Evolutionary conservation across 2,888 invertebrate species (phyloP), one percentile per base, ranked within the genome.

Genomic region (Stomorhina lunata): DNA sequence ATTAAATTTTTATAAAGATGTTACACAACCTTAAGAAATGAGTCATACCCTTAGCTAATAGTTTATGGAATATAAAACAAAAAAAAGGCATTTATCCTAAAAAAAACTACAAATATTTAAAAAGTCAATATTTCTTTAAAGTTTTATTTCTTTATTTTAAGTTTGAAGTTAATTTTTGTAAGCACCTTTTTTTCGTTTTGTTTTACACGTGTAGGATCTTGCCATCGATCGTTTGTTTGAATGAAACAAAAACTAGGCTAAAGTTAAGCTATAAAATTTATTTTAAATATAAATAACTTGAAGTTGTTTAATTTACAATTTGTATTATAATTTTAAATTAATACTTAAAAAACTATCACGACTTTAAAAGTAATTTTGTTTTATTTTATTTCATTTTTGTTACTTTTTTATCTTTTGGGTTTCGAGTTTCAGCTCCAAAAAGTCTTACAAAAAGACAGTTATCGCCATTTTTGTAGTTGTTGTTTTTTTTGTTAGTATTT

Each of bases 301-400:
- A 37, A 71, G 27, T 59, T 48, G 59, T 68, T 73, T 43, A 50
- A 68, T 45, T 50, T 80, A 25, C 20, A 43, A 63, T 77, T 77
- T 68, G 59, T 25, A 37, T 48, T 32, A 32, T 59, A 69, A n/a
- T 55, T 77, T 77, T 68, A 53, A 73, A 80, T 75, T 66, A 73
- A 75, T 55, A 61, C 68, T 68, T 78, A 69, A 78, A 68, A 71
- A 81, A 73, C 66, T 55, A 77, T 77, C 78, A 81, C 77, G 77
- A 81, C 45, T 69, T 69, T n/a, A 55, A 68, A 37, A 69, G 63
- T 80, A 72, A 72, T 57, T 65, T 55, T 53, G 37, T 63, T 71
- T 22, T 57, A 12, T 48, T 65, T 63, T 65, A 29, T 50, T 50
- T 72, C n/a, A 37, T 25, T 61, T 50, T 68, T 55, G 9, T 53